phyloP scores from a whole-genome alignment of 2,113 vertebrate species.

The Sprattus sprattus region DNA sequence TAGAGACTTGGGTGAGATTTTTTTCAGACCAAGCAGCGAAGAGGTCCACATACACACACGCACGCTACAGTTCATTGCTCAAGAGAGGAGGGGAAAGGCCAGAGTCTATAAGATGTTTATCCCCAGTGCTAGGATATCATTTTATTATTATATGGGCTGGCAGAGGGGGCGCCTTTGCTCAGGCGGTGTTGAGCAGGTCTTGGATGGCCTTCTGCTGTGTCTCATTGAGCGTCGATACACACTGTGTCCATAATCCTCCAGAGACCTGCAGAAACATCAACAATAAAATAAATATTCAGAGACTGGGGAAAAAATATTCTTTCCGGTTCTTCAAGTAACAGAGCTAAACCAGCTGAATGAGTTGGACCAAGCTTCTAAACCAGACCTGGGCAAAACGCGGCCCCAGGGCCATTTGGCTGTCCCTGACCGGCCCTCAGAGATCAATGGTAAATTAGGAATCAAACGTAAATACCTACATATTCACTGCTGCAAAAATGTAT shows the following conservation, averaged over 20 bases:
- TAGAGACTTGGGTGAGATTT: not conserved
- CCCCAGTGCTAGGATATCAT: slow-evolving; percentile 58
- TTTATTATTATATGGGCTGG: slow-evolving; percentile 39
- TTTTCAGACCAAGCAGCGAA: slow-evolving; percentile 15
- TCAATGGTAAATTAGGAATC: no score
- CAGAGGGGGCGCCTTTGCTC: slow-evolving; percentile 72
- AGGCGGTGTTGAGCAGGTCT: slow-evolving; percentile 92
- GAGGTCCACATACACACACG: slow-evolving; percentile 41
- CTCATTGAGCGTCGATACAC: slow-evolving; percentile 88
- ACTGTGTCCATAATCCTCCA: slow-evolving; percentile 91
- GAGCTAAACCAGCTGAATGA: no score
- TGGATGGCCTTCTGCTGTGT: slow-evolving; percentile 94
- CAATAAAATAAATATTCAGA: not conserved
- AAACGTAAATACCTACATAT: no score
- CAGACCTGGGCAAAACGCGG: no score
- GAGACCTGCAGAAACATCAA: slow-evolving; percentile 74
- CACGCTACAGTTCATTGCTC: slow-evolving; percentile 65
- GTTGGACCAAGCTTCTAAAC: no score
- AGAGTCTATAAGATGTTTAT: slow-evolving; percentile 51
- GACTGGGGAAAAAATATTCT: not conserved
- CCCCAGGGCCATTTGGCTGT: no score
- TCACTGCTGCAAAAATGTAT: no score
- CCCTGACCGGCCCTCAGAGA: no score
- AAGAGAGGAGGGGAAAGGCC: slow-evolving; percentile 48
- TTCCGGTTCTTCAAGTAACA: no score